Base-by-base conservation (phyloP, 2,888 invertebrate species). In the Drosophila cracens region DNA sequence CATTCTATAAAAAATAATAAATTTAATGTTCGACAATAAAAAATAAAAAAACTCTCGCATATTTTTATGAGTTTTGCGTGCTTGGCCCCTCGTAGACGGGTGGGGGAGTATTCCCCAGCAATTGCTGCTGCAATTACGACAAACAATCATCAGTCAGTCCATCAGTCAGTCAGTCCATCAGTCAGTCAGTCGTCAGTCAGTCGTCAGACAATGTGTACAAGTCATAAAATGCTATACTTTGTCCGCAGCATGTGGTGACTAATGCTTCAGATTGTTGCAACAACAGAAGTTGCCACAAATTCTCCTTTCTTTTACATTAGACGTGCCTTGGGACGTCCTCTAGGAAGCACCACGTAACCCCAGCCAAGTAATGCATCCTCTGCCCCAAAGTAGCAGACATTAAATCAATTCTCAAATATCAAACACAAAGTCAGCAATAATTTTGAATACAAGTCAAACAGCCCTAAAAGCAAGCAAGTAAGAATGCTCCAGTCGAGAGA, bases 1-100 rank as follows among this genome's bases (percentile, higher is more conserved):
- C 82, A 86, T 87, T 86, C 87, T 89, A 86, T 87, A 89, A 86
- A 89, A 86, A 89, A 89, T 87, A 89, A 89, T 87, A 89, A 82
- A 87, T 86, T 89, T 89, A 82, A 85, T 87, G 89, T 82, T 89
- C 82, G 85, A 82, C 86, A 89, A 89, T 89, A 89, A 89, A 86
- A 88, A 74, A 68, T n/a, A 36, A 62, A 72, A 79, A 71, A 75
- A 46, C 67, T 83, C 71, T 83, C 86, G 81, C 86, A 87, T 82
- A 86, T 89, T 85, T 85, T 86, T 83, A 87, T 83, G 87, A 60
- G 76, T 78, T 88, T 82, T 87, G 87, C 85, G 89, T 83, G 89
- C 76, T 65, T 49, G 43, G n/a, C 40, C 68, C 59, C 66, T 63
- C 27, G 21, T 34, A 4, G 31, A 0, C 34, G 52, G 13, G 27